Evolutionary conservation across 2,797 vertebrate genomes (phyloP).

Genomic region (Hydrophis major): DNA sequence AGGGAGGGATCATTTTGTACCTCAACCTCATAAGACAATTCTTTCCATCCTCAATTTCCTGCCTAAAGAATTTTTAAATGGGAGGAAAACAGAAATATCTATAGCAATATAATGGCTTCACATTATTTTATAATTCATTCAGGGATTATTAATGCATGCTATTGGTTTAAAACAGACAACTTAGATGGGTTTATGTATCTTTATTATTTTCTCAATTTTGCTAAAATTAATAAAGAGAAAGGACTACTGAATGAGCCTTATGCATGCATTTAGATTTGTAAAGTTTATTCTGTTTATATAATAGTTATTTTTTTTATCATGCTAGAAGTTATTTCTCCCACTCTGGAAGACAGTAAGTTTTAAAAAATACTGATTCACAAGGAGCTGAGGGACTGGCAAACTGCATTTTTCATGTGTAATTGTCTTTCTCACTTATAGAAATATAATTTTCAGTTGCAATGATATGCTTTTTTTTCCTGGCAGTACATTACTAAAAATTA

Average conservation of each 20-base stretch:
- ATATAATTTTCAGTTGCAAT: neutral
- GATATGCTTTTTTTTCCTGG: neutral
- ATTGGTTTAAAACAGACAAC: neutral
- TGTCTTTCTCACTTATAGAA: neutral
- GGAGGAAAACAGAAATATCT: slow-evolving; percentile 30
- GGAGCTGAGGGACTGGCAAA: neutral
- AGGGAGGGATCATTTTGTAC: slow-evolving; percentile 72
- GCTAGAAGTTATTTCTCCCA: neutral
- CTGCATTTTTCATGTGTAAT: neutral
- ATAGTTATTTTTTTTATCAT: too few species aligned
- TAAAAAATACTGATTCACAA: neutral
- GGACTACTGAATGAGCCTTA: neutral
- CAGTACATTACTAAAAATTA: neutral
- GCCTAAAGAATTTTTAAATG: slow-evolving; percentile 64
- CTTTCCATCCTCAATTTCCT: slow-evolving; percentile 70
- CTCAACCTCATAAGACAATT: slow-evolving; percentile 66
- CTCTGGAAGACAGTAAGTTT: neutral
- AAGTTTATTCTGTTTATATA: neutral
- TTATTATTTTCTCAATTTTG: slow-evolving; percentile 15
- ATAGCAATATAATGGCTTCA: slow-evolving; percentile 17
- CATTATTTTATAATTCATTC: slow-evolving; percentile 2
- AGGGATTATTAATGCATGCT: neutral
- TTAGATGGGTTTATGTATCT: neutral
- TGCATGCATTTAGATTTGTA: neutral
- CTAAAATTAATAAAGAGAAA: neutral